Evolutionary conservation across 2,113 vertebrate genomes (phyloP), one percentile per base, ranked within the genome.

Genomic region (Saguinus midas): DNA sequence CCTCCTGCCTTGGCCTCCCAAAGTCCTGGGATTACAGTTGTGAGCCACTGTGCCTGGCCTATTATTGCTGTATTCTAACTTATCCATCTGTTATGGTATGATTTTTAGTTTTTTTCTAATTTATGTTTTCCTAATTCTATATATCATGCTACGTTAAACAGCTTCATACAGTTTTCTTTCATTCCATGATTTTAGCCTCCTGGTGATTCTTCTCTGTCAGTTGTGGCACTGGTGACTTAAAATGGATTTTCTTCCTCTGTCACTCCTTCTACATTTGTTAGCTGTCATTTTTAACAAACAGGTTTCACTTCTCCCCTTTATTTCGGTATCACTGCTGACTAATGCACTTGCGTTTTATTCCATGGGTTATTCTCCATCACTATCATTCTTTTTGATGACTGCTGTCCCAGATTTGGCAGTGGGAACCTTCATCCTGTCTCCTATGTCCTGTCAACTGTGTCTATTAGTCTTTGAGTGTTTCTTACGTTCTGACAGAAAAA

Each of bases 31-130:
- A 61, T 61, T 61, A 61, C 58, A 12, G 25, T 27, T 61, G 25
- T 61, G 25, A 27, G 58, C 10, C 58, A 61, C 58, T 61, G 5
- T 11, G 10, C 25, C 25, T 61, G 58, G 25, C 58, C 58, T 61
- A 27, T 61, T 61, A 61, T 61, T 61, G 25, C 58, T 61, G 0
- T 95, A 29, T 82, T 84, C 35, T 90, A 72, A 87, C 40, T 61
- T 92, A 68, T 1, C 23, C 2, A 12, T 91, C 40, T 94, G 23
- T 75, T 73, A 83, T 14, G 20, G 29, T 43, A 8, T 6, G 55
- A 4, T 68, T 89, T 92, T 89, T 40, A 70, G 13, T 61, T 76
- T 94, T 94, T 95, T 93, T 87, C 32, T 48, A 75, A 55, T 93
- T 80, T 5, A 25, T 90, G 37, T 61, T 70, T 81, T 83, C 6